Conservation (phyloP, 2,113 vertebrate genomes). For the Perca flavescens region DNA sequence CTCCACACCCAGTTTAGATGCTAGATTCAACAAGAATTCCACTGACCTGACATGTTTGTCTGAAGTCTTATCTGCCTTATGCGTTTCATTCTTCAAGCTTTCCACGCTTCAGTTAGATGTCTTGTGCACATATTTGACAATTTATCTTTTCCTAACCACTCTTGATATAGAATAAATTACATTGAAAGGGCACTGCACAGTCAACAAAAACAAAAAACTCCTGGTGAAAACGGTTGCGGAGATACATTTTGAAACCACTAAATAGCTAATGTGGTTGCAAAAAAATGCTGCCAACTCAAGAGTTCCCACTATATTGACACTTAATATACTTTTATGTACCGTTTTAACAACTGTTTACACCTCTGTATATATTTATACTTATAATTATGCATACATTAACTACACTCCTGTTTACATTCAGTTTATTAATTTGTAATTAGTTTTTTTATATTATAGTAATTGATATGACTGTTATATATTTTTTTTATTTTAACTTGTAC, state of each 20-base stretch:
- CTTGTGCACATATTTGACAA: background rate
- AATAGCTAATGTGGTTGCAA: background rate
- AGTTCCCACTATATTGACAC: no score
- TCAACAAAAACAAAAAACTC: no score
- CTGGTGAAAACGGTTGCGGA: no score
- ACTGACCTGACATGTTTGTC: background rate
- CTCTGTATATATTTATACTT: no score
- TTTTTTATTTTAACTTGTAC: no score
- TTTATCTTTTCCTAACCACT: background rate
- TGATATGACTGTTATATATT: no score
- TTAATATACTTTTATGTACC: no score
- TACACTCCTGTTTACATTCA: no score
- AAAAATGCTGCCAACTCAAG: background rate
- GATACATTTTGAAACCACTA: background rate
- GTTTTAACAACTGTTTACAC: no score
- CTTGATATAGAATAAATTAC: background rate
- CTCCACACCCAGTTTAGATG: background rate
- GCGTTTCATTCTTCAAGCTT: background rate
- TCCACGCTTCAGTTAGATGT: background rate
- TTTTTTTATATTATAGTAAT: no score
- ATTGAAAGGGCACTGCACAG: background rate
- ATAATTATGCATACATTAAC: no score
- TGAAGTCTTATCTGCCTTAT: background rate
- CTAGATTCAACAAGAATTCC: background rate
- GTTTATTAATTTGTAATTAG: no score